Evolutionary conservation across 2,797 vertebrate genomes (phyloP), one percentile per base, ranked within the genome.

Genomic region (Cuniculus paca): DNA sequence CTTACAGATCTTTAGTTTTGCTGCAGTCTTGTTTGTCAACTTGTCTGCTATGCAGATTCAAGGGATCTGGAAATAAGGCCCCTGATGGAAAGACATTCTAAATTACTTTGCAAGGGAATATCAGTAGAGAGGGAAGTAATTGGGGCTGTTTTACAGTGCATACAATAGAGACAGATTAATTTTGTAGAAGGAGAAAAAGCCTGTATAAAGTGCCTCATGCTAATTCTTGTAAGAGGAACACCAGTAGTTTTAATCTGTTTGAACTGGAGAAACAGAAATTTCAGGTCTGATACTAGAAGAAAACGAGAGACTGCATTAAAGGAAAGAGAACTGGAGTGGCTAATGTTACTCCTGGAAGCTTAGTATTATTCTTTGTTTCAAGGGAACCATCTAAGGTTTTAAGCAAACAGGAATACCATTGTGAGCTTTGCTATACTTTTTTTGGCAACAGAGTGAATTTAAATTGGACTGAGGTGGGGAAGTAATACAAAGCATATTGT

Each of bases 281-380:
- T 94, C 65, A 91, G 63, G 34, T 52, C 31, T 63, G 14, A 45
- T 60, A 22, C 24, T 48, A 20, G 34, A 79, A 79, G 36, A 63
- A 87, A 94, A 94, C 72, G 58, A 84, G 58, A 84, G 74, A 16
- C 20, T 88, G n/a, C 3, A 60, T 42, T n/a, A 61, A 56, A 85
- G 52, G 39, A 50, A 63, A 45, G 48, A 93, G 19, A 54, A 84
- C 50, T 83, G 56, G 39, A 88, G 60, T 91, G 45, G 11, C 39
- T 48, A 68, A 34, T 52, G 19, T 39, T 20, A 10, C 75, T 58
- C 24, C 78, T 80, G 4, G 13, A 70, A 52, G 2, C 6, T 58
- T 17, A 36, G 3, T 83, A 16, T 52, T 93, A 26, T 31, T 68
- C 56, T 68, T 61, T 88, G 42, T 20, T 50, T 56, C 39, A 48